A percentile compares a stretch with the other conserved stretches of the same genome.
These are phyloP conservation scores for Brachionus plicatilis DNA, from an alignment of 1,140 invertebrate genomes.

Conservation along the genomic window DNA sequence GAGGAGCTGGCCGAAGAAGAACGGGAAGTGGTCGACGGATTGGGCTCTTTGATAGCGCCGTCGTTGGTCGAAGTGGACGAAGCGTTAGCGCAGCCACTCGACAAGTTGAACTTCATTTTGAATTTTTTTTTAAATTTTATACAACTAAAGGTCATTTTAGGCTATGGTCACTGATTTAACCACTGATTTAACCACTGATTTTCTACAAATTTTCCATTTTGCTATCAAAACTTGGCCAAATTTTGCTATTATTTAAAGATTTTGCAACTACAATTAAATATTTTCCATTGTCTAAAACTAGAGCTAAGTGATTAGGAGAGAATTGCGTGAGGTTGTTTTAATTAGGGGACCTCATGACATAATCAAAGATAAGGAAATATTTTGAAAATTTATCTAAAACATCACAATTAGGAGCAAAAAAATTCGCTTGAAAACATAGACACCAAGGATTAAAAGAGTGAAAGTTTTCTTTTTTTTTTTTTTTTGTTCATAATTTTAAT, in stretches of 20 bases:
- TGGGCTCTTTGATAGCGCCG: constrained; percentile 12
- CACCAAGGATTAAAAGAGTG: neutral
- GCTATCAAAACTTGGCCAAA: neutral
- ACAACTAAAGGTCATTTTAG: constrained; percentile 39
- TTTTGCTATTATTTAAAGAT: neutral
- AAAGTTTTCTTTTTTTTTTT: neutral
- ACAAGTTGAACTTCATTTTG: constrained; percentile 40
- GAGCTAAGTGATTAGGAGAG: neutral
- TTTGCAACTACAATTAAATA: constrained; percentile 15
- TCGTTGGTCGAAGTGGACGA: neutral
- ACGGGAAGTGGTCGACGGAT: neutral
- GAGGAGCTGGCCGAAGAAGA: neutral
- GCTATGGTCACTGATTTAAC: neutral
- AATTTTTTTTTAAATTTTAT: constrained; percentile 39
- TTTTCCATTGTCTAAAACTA: neutral
- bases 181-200: too few relatives aligned
- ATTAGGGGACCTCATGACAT: constrained; percentile 4
- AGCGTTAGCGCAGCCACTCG: neutral
- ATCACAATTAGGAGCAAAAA: neutral
- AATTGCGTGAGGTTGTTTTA: neutral
- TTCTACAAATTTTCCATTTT: constrained; percentile 1
- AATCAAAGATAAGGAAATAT: neutral
- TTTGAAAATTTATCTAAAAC: neutral
- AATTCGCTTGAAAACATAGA: neutral
- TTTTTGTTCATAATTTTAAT: neutral